Percentiles rank a stretch among this genome's conserved stretches.
Evolutionary conservation across 2,888 invertebrate species (phyloP).

Genomic region (Dynastes hyllus): DNA sequence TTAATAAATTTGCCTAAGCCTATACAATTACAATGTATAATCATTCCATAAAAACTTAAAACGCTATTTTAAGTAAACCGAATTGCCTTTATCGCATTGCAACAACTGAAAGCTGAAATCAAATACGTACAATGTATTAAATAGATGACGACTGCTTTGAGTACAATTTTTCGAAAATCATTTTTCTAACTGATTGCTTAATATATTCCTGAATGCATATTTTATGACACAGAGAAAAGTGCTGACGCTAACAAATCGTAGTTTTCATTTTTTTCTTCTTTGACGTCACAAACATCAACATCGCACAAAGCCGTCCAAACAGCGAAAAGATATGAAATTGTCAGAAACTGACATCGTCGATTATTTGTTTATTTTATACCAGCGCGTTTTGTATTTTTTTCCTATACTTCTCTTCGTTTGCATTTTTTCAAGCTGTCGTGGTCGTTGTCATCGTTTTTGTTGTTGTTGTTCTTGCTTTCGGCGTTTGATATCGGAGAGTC

Average conservation of each 20-base stretch:
- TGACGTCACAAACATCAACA: background rate
- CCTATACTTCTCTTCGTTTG: background rate
- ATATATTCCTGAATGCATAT: background rate
- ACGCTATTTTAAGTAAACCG: too few species aligned
- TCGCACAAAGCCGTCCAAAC: background rate
- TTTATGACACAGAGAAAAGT: background rate
- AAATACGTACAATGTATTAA: too few species aligned
- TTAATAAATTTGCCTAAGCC: too few species aligned
- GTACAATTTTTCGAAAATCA: too few species aligned
- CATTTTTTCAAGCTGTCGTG: background rate
- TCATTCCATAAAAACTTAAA: too few species aligned
- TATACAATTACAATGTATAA: too few species aligned
- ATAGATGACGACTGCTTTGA: too few species aligned
- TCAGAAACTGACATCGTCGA: conserved; percentile 14
- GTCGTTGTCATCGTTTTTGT: background rate
- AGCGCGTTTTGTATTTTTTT: background rate
- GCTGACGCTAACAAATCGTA: background rate
- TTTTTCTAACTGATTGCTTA: background rate
- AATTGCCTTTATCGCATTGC: too few species aligned
- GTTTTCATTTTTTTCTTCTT: background rate
- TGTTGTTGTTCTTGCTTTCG: conserved; percentile 4
- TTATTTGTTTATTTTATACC: conserved; percentile 8
- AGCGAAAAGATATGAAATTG: conserved; percentile 2
- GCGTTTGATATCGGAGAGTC: background rate
- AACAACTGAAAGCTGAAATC: too few species aligned